Percentiles rank a stretch among this genome's conserved stretches.
These are phyloP conservation scores for Dichetophora obliterata DNA, from an alignment of 2,888 invertebrate species.

Conservation along the genomic window DNA sequence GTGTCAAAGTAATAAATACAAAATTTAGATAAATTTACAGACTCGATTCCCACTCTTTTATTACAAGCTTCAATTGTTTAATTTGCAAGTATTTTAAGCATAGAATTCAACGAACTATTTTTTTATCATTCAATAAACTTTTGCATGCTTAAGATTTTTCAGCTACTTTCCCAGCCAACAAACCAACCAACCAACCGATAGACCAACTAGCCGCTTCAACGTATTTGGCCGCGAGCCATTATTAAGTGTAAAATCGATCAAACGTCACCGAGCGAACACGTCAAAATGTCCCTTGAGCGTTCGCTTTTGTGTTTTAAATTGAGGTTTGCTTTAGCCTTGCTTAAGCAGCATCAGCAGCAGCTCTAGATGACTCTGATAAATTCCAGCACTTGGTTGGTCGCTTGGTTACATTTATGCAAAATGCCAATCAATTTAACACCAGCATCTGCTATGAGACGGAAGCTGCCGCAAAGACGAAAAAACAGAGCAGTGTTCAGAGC, in stretches of 20 bases:
- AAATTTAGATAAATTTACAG: no score
- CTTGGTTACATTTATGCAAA: constrained; percentile 51
- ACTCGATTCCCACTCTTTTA: no score
- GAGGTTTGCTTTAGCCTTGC: not conserved
- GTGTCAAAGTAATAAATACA: no score
- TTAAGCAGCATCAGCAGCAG: not conserved
- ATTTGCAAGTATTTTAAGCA: no score
- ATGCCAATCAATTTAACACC: constrained; percentile 46
- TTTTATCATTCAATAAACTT: no score
- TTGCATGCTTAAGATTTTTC: no score
- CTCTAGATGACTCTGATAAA: not conserved
- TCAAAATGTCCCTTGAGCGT: constrained; percentile 38
- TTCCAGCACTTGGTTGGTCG: constrained; percentile 9
- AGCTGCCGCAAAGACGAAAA: not conserved
- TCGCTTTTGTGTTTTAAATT: constrained; percentile 20
- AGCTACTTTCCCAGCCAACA: not conserved
- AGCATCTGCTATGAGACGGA: not conserved
- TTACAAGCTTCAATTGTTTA: no score
- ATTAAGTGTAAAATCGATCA: constrained; percentile 51
- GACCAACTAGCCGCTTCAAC: not conserved
- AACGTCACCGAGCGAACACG: constrained; percentile 49
- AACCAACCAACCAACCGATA: no score
- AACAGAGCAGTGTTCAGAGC: not conserved
- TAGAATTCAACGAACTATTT: no score
- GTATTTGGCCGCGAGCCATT: not conserved